These are phyloP conservation scores for Sebastes umbrosus DNA, from an alignment of 2,797 vertebrate species.

Conservation along the genomic window DNA sequence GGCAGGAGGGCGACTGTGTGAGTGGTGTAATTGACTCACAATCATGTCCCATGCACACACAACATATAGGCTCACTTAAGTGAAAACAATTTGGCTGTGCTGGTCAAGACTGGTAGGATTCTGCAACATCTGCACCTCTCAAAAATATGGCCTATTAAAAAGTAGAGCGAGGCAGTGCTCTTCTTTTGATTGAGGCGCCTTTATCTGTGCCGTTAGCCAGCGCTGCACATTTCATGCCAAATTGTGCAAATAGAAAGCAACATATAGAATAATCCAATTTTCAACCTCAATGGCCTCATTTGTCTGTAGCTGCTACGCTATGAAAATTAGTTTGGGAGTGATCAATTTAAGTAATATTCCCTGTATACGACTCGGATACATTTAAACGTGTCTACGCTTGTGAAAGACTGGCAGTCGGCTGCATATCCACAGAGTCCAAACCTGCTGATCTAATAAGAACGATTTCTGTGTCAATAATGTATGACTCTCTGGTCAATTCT, in stretches of 20 bases:
- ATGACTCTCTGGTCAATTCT: conserved; percentile 74
- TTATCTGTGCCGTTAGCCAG: conserved; percentile 24
- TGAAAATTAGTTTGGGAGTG: conserved; percentile 48
- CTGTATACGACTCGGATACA: conserved; percentile 21
- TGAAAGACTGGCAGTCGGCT: conserved; percentile 9
- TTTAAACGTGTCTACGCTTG: background rate
- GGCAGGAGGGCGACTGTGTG: conserved; percentile 12
- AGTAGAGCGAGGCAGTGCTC: too few relatives aligned
- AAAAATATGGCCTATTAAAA: background rate
- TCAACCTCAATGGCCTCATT: conserved; percentile 37
- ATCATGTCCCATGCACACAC: conserved; percentile 13
- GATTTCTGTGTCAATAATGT: conserved; percentile 80
- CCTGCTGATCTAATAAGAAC: conserved; percentile 78
- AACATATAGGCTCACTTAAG: background rate
- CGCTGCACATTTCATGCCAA: conserved; percentile 38
- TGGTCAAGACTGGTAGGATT: background rate
- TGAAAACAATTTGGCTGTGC: background rate
- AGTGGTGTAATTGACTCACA: conserved; percentile 30
- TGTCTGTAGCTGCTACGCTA: conserved; percentile 19
- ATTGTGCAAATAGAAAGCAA: conserved; percentile 44
- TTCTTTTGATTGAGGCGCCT: conserved; percentile 30
- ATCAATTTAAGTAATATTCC: conserved; percentile 55
- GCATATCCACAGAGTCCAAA: conserved; percentile 54
- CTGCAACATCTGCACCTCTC: conserved; percentile 4
- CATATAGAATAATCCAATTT: conserved; percentile 59